A percentile compares a stretch with the other conserved stretches of the same genome.
phyloP scores from a whole-genome alignment of 2,113 vertebrate species.

The Menidia beryllina region DNA sequence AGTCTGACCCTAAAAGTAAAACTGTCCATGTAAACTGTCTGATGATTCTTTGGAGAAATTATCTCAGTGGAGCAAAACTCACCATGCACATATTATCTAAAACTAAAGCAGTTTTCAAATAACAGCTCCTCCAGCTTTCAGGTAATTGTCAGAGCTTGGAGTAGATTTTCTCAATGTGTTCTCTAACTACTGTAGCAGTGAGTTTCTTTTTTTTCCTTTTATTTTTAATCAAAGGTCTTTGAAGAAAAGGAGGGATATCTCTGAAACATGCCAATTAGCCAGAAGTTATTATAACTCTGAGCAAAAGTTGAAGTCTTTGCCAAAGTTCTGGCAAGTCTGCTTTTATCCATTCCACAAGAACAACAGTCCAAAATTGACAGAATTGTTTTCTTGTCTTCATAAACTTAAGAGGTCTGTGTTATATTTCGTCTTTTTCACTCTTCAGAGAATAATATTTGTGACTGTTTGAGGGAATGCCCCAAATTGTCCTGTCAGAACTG shows the following conservation, averaged over 20 bases:
- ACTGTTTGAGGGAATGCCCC: background rate
- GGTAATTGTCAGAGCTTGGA: slow-evolving; percentile 34
- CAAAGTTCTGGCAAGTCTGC: slow-evolving; percentile 25
- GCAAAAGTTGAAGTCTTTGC: slow-evolving; percentile 31
- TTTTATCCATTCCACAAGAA: slow-evolving; percentile 47
- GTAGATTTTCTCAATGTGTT: slow-evolving; percentile 18
- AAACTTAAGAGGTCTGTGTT: slow-evolving; percentile 38
- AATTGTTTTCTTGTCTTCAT: slow-evolving; percentile 38
- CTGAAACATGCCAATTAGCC: slow-evolving; percentile 54
- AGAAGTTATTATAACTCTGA: slow-evolving; percentile 4
- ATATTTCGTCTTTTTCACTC: slow-evolving; percentile 21
- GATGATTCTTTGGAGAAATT: slow-evolving; percentile 23
- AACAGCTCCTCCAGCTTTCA: slow-evolving; percentile 17
- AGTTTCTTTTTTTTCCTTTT: background rate
- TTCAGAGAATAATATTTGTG: slow-evolving; percentile 9
- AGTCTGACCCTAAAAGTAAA: slow-evolving; percentile 51
- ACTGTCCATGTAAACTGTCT: slow-evolving; percentile 19
- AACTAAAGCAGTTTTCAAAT: slow-evolving; percentile 19
- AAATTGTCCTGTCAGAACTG: slow-evolving; percentile 37
- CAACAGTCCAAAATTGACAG: slow-evolving; percentile 6
- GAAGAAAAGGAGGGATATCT: slow-evolving; percentile 31
- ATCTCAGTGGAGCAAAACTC: slow-evolving; percentile 26
- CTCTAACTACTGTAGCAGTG: slow-evolving; percentile 3
- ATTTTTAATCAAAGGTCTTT: slow-evolving; percentile 39
- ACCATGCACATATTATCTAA: slow-evolving; percentile 7